Evolutionary conservation across 2,888 invertebrate species (phyloP).

Genomic region (Sarcophaga rosellei): DNA sequence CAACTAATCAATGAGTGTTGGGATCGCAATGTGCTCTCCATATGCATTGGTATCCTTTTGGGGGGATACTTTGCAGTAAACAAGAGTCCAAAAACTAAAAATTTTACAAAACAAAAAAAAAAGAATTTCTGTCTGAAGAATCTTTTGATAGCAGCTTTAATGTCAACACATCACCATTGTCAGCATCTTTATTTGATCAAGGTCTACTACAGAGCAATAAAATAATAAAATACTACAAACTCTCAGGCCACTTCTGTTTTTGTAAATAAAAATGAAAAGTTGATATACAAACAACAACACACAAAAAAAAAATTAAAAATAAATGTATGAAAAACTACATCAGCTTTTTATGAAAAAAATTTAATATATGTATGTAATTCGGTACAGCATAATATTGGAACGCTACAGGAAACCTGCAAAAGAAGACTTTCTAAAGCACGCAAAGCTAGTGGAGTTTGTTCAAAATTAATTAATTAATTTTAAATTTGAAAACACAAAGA

Average conservation of each 20-base stretch:
- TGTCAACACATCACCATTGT: slow-evolving; percentile 53
- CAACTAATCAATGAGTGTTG: slow-evolving; percentile 7
- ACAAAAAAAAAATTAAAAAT: slow-evolving; percentile 16
- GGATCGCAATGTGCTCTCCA: neutral
- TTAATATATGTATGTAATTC: too few relatives aligned
- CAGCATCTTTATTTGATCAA: slow-evolving; percentile 60
- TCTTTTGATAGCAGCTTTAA: slow-evolving; percentile 28
- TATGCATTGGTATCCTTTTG: neutral
- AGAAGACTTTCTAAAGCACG: too few relatives aligned
- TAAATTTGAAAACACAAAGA: too few relatives aligned
- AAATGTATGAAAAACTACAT: neutral
- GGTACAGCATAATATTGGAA: too few relatives aligned
- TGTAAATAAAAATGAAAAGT: neutral
- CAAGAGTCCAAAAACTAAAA: neutral
- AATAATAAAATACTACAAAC: neutral
- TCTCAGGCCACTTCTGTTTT: too few relatives aligned
- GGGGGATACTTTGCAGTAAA: neutral
- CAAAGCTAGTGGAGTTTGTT: too few relatives aligned
- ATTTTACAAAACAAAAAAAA: neutral
- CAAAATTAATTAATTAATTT: too few relatives aligned
- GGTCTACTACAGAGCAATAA: slow-evolving; percentile 33
- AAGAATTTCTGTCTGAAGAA: slow-evolving; percentile 3
- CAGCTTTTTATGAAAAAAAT: too few relatives aligned
- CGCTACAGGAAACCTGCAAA: too few relatives aligned
- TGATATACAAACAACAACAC: neutral